These are phyloP conservation scores for Acromyrmex charruanus DNA, from an alignment of 1,140 invertebrate genomes.

Conservation along the genomic window DNA sequence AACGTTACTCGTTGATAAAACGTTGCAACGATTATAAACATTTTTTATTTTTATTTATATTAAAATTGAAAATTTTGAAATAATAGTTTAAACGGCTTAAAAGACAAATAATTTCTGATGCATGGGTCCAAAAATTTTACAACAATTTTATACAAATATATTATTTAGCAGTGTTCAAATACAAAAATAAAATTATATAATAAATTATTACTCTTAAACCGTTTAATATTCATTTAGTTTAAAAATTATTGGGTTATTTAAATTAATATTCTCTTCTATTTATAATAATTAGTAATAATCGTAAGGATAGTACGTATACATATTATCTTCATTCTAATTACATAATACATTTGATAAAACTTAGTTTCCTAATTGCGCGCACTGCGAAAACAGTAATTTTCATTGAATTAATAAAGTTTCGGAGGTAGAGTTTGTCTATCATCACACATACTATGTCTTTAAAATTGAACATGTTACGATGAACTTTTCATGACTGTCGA, in stretches of 20 bases:
- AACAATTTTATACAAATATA: neutral
- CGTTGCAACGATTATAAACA: neutral
- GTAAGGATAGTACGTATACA: neutral
- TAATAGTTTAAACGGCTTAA: neutral
- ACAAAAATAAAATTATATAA: neutral
- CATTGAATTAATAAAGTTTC: conserved; percentile 11
- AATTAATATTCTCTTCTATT: neutral
- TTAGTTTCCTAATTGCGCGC: neutral
- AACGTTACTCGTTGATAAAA: neutral
- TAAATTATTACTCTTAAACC: neutral
- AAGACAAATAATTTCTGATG: neutral
- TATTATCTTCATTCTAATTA: neutral
- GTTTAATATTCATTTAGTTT: neutral
- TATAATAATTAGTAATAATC: neutral
- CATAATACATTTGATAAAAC: neutral
- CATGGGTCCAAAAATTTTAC: neutral
- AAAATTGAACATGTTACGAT: conserved; percentile 11
- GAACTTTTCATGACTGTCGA: conserved; percentile 30
- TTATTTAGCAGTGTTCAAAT: neutral
- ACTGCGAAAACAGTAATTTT: neutral
- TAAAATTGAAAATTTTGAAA: neutral
- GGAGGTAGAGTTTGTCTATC: neutral
- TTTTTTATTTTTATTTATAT: neutral
- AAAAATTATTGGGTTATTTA: neutral
- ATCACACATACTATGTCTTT: neutral